These are phyloP conservation scores for Antennarius striatus DNA, from an alignment of 2,113 vertebrate species.

Conservation along the genomic window DNA sequence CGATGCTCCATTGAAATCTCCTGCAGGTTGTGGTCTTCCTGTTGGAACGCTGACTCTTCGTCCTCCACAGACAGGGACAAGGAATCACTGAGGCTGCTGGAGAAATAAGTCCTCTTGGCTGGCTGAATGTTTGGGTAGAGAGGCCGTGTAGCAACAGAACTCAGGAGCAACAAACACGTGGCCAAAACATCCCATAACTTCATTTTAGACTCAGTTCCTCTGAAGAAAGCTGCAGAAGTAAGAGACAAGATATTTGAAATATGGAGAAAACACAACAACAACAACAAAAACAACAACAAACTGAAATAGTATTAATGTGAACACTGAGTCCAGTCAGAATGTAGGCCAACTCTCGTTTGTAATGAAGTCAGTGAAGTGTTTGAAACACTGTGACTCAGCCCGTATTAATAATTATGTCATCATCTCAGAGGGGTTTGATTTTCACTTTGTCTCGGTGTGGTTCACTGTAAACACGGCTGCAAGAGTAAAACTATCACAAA, in stretches of 20 bases:
- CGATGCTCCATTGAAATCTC: conserved; percentile 75
- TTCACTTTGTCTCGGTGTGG: conserved; percentile 12
- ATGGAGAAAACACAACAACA: neutral
- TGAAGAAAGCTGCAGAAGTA: conserved; percentile 83
- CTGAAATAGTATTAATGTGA: neutral
- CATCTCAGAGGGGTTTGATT: conserved; percentile 46
- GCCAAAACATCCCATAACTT: conserved; percentile 99
- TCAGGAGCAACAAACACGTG: conserved; percentile 98
- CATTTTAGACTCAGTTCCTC: conserved; percentile 98
- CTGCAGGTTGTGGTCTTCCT: conserved; percentile 70
- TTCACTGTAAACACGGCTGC: conserved; percentile 2
- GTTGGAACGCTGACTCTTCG: conserved; percentile 67
- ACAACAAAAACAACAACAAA: neutral
- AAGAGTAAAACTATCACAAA: neutral
- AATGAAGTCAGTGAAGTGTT: conserved; percentile 43
- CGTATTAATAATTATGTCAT: conserved; percentile 66
- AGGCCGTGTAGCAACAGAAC: conserved; percentile 89
- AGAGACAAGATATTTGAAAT: conserved; percentile 4
- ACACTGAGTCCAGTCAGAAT: neutral
- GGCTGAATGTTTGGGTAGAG: conserved; percentile 84
- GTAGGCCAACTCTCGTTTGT: conserved; percentile 28
- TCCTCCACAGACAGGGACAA: conserved; percentile 76
- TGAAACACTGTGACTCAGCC: conserved; percentile 53
- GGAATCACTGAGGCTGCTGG: conserved; percentile 82
- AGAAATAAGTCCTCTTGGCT: conserved; percentile 80